phyloP scores from a whole-genome alignment of 2,797 vertebrate genomes.

The Ptychadena robeensis region DNA sequence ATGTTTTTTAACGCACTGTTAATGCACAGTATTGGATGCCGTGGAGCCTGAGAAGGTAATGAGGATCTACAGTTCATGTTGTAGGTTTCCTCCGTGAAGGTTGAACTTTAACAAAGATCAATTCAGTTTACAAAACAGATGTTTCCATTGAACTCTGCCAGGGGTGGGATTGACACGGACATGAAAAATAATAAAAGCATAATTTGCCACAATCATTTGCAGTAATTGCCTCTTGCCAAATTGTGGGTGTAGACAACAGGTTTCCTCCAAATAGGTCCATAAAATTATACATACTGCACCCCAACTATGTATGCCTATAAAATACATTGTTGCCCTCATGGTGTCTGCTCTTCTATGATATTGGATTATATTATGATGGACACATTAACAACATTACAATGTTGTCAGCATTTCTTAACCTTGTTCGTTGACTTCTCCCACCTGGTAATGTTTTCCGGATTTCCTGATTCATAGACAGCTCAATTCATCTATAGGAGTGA shows the following conservation, averaged over 20 bases:
- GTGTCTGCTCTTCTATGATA: neutral
- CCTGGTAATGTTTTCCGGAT: conserved; percentile 11
- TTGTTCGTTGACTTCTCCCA: neutral
- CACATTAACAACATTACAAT: neutral
- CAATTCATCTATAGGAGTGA: neutral
- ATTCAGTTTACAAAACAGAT: neutral
- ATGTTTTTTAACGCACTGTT: too few relatives aligned
- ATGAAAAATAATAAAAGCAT: neutral
- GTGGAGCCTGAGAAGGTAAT: neutral
- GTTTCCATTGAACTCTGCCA: neutral
- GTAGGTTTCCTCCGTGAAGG: neutral
- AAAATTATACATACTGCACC: neutral
- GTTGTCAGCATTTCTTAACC: neutral
- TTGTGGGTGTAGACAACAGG: neutral
- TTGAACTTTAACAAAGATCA: neutral
- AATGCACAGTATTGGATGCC: too few relatives aligned
- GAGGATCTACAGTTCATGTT: neutral
- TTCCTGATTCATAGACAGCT: neutral
- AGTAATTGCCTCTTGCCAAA: neutral
- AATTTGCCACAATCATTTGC: neutral
- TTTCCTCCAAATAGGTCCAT: neutral
- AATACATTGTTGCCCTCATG: neutral
- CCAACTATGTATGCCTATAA: neutral
- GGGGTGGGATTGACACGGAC: neutral
- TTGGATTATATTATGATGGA: neutral